Base-by-base conservation (phyloP, 2,797 vertebrate species). In the Leptodactylus fallax region DNA sequence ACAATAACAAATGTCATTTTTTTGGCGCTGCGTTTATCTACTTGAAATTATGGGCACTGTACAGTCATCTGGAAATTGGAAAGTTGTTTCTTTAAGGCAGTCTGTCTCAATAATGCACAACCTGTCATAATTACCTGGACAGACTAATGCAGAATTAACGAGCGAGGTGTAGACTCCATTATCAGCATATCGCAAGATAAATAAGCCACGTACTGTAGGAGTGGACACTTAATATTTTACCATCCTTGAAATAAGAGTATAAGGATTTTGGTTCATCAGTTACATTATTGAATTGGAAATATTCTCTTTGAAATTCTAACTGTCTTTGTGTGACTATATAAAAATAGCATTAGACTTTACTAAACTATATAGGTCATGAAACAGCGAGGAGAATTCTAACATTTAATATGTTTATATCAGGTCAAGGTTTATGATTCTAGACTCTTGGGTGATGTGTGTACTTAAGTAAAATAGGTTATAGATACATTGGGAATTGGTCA, bases 1-100 rank as follows among this genome's bases (percentile, higher is more conserved):
- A 90, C 16, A 74, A 71, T 51, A 80, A 84, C 85, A 77, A 81
- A 21, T 90, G 89, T 58, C 53, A 91, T 65, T 85, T 81, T 87
- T 90, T 87, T 86, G 79, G 85, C 61, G 90, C 88, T 88, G 91
- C 51, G 6, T 19, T 56, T 85, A 89, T 45, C 1, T 76, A 89
- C 90, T 81, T 88, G 74, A 89, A 83, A 56, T 85, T 85, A 89
- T 21, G 21, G 56, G 82, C 63, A 27, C 72, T 0, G 85, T 79
- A 78, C 16, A 89, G 77, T 87, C 86, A 77, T 67, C 90, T 90
- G 85, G 56, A 90, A 90, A 79, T 5, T 63, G 49, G 45, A 87
- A 86, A 81, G 72, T 87, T 9, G 83, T 63, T 36, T 69, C 71
- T 85, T 88, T 77, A 81, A 77, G 71, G 9, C 12, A 63, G 36